Percentiles rank a stretch among this genome's conserved stretches.
These are phyloP conservation scores for Drosophila merina DNA, from an alignment of 2,888 invertebrate genomes.

Conservation along the genomic window DNA sequence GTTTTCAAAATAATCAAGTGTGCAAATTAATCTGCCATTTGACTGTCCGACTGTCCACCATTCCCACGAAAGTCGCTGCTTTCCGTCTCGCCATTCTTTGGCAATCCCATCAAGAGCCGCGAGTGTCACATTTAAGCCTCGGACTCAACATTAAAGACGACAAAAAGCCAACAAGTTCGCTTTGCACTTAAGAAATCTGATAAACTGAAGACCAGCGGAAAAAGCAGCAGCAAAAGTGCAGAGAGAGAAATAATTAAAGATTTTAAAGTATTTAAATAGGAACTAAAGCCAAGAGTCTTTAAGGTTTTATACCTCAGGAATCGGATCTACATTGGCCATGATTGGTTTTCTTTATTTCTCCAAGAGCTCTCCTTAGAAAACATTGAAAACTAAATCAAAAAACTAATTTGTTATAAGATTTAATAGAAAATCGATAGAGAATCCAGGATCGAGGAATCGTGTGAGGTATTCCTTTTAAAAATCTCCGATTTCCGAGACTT, in stretches of 20 bases:
- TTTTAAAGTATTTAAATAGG: neutral
- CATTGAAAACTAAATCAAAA: too few relatives aligned
- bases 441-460: too few relatives aligned
- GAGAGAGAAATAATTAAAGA: neutral
- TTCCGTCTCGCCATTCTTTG: slow-evolving; percentile 3
- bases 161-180: slow-evolving; percentile 81
- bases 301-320: too few relatives aligned
- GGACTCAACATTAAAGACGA: slow-evolving; percentile 78
- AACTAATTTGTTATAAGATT: too few relatives aligned
- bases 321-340: too few relatives aligned
- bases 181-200: slow-evolving; percentile 77
- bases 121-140: slow-evolving; percentile 79
- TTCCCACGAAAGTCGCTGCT: slow-evolving; percentile 59
- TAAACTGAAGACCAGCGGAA: slow-evolving; percentile 50
- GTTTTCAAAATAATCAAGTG: slow-evolving; percentile 33
- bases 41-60: slow-evolving; percentile 16
- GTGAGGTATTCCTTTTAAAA: neutral
- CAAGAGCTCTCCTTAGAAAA: too few relatives aligned
- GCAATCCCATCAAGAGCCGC: slow-evolving; percentile 66
- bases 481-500: neutral
- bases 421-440: too few relatives aligned
- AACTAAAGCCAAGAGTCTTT: too few relatives aligned
- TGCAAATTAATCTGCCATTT: slow-evolving; percentile 53
- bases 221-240: slow-evolving; percentile 11
- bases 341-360: too few relatives aligned